Base-by-base conservation (phyloP, 1,140 invertebrate species). In the Drosophila ohnishii region DNA sequence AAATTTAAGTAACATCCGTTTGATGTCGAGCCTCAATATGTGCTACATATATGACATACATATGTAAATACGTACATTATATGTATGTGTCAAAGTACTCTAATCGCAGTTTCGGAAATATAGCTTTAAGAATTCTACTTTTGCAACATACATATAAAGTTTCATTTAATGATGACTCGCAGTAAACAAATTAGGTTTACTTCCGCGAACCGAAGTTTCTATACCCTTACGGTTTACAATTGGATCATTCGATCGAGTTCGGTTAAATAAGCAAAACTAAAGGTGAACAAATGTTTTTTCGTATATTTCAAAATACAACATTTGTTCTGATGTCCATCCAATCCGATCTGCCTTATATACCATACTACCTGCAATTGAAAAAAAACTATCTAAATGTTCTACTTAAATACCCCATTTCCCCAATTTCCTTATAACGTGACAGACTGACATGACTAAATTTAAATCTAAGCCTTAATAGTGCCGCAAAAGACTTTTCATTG, bases 1-100 rank as follows among this genome's bases (percentile, higher is more conserved):
- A 35, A 34, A 22, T 13, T 35, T 35, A 7, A 53, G 50, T 35
- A 22, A 53, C 37, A 53, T 53, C 32, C 32, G 16, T n/a, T 51
- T 32, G 6, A 50, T 32, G n/a, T 3, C 14, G 28, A 50, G n/a
- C 9, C n/a, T 16, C n/a, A 32, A 50, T n/a, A 16, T 8, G 7
- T 11, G 5, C 19, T 11, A 11, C 48, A 11, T 34, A 32, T 14
- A 8, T 2, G 22, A 22, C 8, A 40, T n/a, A 13, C 8, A 2
- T 14, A 6, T 28, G 45, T n/a, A 2, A 7, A 3, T 22, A 25
- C 6, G 2, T 3, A 22, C 19, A 45, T 3, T 16, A 51, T n/a
- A 28, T 35, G 9, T 28, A 14, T 51, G 28, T 32, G 48, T 51
- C 50, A 14, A 51, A 34, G 30, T 37, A 25, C 51, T 2, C 51